Evolutionary conservation across 2,888 invertebrate species (phyloP).

Genomic region (Archaeoteleia sp.): DNA sequence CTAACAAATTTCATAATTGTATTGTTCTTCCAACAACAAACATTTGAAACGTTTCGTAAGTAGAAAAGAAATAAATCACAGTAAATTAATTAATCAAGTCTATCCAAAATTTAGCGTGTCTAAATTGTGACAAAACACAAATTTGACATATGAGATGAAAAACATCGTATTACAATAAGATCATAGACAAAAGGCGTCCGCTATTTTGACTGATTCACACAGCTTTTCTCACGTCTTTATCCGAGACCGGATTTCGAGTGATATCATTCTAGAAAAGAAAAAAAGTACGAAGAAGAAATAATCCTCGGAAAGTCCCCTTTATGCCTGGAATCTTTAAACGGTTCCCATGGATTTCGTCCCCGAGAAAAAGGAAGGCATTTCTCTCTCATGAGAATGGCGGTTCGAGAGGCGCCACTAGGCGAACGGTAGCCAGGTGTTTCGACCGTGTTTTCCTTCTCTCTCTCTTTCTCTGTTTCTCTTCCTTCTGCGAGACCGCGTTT

Average conservation of each 20-base stretch:
- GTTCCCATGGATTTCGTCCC: conserved; percentile 63
- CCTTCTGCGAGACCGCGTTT: neutral
- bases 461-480: conserved; percentile 23
- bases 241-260: conserved; percentile 28
- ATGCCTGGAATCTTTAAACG: conserved; percentile 54
- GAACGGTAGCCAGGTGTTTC: conserved; percentile 67
- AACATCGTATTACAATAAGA: no score
- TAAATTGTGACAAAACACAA: no score
- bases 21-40: no score
- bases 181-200: conserved; percentile 9
- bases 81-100: no score
- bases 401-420: conserved; percentile 63
- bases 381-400: conserved; percentile 54
- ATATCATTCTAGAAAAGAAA: conserved; percentile 40
- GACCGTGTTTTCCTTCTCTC: conserved; percentile 45
- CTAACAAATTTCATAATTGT: no score
- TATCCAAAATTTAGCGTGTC: no score
- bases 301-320: conserved; percentile 49
- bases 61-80: no score
- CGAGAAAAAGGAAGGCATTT: conserved; percentile 59
- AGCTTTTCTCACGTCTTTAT: conserved; percentile 37
- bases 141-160: no score
- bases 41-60: no score
- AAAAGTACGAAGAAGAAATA: conserved; percentile 32
- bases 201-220: conserved; percentile 14